phyloP scores from a whole-genome alignment of 2,113 vertebrate genomes.

The Setophaga coronata region DNA sequence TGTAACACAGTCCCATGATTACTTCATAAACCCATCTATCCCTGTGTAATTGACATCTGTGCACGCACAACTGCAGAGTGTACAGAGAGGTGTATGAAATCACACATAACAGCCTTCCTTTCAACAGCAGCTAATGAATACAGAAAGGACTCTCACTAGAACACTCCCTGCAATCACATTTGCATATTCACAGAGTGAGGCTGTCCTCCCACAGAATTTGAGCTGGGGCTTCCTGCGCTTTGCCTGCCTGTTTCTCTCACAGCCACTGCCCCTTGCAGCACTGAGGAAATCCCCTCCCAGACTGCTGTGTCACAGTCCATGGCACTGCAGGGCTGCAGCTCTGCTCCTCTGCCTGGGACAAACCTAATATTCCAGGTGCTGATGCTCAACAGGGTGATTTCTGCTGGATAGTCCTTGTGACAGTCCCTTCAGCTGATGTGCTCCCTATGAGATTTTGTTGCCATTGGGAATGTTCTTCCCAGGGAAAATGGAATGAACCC shows the following conservation, averaged over 20 bases:
- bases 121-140: background rate
- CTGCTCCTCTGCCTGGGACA: background rate
- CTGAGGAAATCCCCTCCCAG: background rate
- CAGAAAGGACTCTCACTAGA: background rate
- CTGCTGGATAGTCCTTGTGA: background rate
- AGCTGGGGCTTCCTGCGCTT: background rate
- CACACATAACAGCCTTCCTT: background rate
- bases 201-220: background rate
- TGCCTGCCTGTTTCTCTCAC: background rate
- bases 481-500: background rate
- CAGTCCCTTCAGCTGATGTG: background rate
- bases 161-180: background rate
- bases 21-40: conserved; percentile 7
- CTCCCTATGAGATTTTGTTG: background rate
- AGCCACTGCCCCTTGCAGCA: background rate
- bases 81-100: background rate
- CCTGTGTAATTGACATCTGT: background rate
- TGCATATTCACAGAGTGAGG: background rate
- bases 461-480: background rate
- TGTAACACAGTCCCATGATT: background rate
- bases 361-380: background rate
- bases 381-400: background rate
- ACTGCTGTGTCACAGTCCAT: background rate
- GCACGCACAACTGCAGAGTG: background rate
- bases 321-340: background rate